phyloP scores from a whole-genome alignment of 2,797 vertebrate species.

The Sylvia borin region DNA sequence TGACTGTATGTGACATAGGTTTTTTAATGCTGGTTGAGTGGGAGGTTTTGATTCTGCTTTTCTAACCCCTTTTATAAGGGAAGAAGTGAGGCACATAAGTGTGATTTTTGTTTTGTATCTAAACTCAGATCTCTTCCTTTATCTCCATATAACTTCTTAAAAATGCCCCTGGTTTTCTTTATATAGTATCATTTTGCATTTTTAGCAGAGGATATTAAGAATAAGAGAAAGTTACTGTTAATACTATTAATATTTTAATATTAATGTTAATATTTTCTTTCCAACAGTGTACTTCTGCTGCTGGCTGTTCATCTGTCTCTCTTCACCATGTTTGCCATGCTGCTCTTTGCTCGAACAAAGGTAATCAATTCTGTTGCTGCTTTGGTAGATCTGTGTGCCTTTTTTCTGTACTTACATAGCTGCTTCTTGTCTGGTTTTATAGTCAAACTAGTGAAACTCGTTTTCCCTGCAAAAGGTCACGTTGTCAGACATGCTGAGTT shows the following conservation, averaged over 20 bases:
- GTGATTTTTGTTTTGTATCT: not conserved
- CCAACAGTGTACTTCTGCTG: slow-evolving; percentile 86
- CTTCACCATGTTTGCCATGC: slow-evolving; percentile 94
- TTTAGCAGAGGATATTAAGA: not conserved
- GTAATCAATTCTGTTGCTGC: slow-evolving; percentile 61
- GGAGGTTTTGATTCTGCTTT: not conserved
- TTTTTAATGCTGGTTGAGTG: not conserved
- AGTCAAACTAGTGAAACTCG: not conserved
- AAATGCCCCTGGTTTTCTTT: not conserved
- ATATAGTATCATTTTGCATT: not conserved
- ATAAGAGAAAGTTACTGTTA: not conserved
- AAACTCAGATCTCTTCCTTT: not conserved
- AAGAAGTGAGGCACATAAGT: not conserved
- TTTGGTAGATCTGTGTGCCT: not conserved
- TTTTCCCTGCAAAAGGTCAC: not conserved
- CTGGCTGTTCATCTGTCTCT: slow-evolving; percentile 89
- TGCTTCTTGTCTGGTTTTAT: not conserved
- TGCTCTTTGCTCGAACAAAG: slow-evolving; percentile 88
- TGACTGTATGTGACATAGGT: not conserved
- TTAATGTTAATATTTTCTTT: not conserved
- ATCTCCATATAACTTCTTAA: not conserved
- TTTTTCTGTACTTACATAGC: not conserved
- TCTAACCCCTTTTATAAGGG: not conserved
- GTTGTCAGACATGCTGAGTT: not conserved
- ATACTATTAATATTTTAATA: not conserved